These are phyloP conservation scores for Grus americana DNA, from an alignment of 2,113 vertebrate species.

Conservation along the genomic window DNA sequence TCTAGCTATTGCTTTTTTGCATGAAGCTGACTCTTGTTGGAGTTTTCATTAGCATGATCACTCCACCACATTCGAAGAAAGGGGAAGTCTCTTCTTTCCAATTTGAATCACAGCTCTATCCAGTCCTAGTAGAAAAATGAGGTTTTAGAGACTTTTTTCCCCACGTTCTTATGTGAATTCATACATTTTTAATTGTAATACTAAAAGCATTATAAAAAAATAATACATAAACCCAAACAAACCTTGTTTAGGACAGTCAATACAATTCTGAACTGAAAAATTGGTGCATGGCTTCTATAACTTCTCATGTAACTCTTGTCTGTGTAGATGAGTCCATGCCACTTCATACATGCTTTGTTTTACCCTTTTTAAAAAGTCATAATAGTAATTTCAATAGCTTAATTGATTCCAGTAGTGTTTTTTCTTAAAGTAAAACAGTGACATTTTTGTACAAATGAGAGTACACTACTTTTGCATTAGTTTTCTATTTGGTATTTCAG, in stretches of 20 bases:
- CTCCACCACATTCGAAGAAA: background rate
- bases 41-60: background rate
- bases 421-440: background rate
- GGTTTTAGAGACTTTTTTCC: background rate
- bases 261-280: background rate
- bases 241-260: background rate
- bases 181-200: background rate
- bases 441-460: background rate
- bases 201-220: background rate
- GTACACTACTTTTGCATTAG: background rate
- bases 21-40: background rate
- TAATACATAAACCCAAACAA: background rate
- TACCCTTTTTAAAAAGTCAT: background rate
- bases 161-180: background rate
- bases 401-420: background rate
- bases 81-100: background rate
- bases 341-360: background rate
- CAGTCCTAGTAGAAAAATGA: background rate
- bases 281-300: background rate
- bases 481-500: background rate
- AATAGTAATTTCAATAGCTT: background rate
- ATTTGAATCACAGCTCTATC: background rate
- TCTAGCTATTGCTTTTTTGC: background rate
- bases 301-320: background rate
- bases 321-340: background rate